Percentiles rank a stretch among this genome's conserved stretches.
These are phyloP conservation scores for Crotalus helleri DNA, from an alignment of 2,113 vertebrate genomes.

Conservation along the genomic window DNA sequence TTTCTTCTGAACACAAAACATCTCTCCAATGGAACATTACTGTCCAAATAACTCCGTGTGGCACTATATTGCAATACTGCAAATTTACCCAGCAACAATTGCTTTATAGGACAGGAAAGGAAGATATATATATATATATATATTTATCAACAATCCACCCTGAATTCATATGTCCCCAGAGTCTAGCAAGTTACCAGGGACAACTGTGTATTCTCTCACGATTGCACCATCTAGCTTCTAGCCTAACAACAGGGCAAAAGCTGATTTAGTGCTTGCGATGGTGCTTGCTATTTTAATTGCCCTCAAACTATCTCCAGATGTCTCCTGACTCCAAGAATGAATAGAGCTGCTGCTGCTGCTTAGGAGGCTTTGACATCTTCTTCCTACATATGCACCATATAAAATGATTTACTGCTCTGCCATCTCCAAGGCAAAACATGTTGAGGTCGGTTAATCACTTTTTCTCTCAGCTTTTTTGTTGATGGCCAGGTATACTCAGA, in stretches of 20 bases:
- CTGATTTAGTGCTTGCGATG: not conserved
- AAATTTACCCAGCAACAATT: not conserved
- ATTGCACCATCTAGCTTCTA: too few relatives aligned
- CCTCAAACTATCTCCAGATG: not conserved
- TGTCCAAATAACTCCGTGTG: not conserved
- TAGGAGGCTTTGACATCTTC: not conserved
- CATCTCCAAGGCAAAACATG: not conserved
- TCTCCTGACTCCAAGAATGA: not conserved
- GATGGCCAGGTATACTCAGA: not conserved
- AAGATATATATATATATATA: not conserved
- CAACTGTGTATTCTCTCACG: not conserved
- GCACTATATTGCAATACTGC: not conserved
- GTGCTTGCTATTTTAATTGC: not conserved
- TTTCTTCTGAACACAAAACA: not conserved
- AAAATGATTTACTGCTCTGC: not conserved
- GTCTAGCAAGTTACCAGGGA: not conserved
- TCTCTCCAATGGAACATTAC: not conserved
- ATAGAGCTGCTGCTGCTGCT: not conserved
- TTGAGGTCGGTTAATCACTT: not conserved
- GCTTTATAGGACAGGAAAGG: not conserved
- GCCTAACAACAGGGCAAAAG: not conserved
- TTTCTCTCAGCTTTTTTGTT: not conserved
- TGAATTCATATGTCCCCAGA: not conserved
- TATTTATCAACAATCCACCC: not conserved
- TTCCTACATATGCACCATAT: not conserved